phyloP scores from a whole-genome alignment of 2,888 invertebrate genomes.

The Ophonus ardosiacus region DNA sequence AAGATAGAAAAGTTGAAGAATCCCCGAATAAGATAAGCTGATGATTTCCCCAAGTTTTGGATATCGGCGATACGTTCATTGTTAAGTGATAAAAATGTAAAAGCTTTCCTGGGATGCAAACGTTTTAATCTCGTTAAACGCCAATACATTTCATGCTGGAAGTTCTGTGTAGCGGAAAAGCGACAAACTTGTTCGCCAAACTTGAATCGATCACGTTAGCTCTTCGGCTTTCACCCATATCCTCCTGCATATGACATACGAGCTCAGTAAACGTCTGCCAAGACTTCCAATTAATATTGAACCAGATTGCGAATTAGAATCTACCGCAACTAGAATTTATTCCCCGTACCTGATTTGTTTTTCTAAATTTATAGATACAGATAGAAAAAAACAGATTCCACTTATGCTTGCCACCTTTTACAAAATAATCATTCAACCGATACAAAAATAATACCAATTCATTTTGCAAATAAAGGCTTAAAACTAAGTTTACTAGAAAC shows the following conservation, averaged over 20 bases:
- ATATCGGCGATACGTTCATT: not conserved
- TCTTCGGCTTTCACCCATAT: conserved; percentile 14
- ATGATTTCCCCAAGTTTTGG: not conserved
- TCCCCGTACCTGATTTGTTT: not conserved
- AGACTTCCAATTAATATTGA: conserved; percentile 12
- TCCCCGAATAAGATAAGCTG: not conserved
- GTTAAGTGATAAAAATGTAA: conserved; percentile 14
- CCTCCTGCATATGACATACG: conserved; percentile 24
- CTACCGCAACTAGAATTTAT: not conserved
- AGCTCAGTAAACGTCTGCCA: not conserved
- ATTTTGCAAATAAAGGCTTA: too few species aligned
- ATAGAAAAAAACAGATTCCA: too few species aligned
- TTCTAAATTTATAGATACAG: too few species aligned
- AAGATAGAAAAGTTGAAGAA: not conserved
- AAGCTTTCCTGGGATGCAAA: conserved; percentile 4
- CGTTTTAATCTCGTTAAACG: conserved; percentile 25
- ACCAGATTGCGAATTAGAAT: conserved; percentile 5
- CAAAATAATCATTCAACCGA: too few species aligned
- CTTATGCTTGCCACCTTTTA: too few species aligned
- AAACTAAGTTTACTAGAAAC: too few species aligned
- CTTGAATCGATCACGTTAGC: conserved; percentile 39
- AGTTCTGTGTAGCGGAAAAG: conserved; percentile 35
- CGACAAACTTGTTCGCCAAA: conserved; percentile 38
- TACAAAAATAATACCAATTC: too few species aligned
- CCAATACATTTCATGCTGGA: conserved; percentile 16